Evolutionary conservation across 2,113 vertebrate genomes (phyloP), one percentile per base, ranked within the genome.

Genomic region (Furnarius figulus): DNA sequence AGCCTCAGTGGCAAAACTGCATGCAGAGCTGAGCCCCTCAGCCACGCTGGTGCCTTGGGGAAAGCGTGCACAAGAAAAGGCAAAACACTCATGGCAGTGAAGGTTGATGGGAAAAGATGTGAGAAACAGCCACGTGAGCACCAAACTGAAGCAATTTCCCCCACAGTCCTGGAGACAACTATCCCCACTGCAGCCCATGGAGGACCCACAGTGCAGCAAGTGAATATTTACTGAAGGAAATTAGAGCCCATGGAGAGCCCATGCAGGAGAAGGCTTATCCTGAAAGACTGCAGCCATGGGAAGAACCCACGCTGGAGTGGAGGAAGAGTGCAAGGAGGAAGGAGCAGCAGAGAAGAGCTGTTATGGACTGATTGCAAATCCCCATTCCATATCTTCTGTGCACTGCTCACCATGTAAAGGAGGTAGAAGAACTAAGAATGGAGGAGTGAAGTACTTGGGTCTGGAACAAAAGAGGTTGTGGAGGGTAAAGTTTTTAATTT

Each of bases 11-110:
- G 52, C 63, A 7, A 25, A 58, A 50, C 24, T 0, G 0, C n/a
- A 83, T 42, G 47, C 75, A 75, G 5, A 4, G 42, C 71, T 63
- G 72, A 75, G 58, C 28, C 42, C 22, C 31, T 8, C 52, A 23
- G 58, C 44, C 63, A 68, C 0, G 2, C 6, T 42, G 25, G 22
- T 39, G 23, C 68, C 53, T 21, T 0, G 0, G 52, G 35, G 33
- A 59, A 55, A 55, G 49, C 0, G 3, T 9, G 14, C 1, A 1
- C 22, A 63, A 85, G 35, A 53, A 90, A 90, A 65, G 16, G 28
- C 28, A 78, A 67, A 84, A 67, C 24, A 21, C 23, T 47, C 42
- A 47, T 4, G 5, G 59, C 44, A 89, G 23, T 14, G 73, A 84
- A 31, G 21, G 63, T 24, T 6, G 40, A 31, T 0, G 1, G 31